A percentile compares a stretch with the other conserved stretches of the same genome.
Conservation (phyloP, 1,140 invertebrate species). For the Wasmannia auropunctata region DNA sequence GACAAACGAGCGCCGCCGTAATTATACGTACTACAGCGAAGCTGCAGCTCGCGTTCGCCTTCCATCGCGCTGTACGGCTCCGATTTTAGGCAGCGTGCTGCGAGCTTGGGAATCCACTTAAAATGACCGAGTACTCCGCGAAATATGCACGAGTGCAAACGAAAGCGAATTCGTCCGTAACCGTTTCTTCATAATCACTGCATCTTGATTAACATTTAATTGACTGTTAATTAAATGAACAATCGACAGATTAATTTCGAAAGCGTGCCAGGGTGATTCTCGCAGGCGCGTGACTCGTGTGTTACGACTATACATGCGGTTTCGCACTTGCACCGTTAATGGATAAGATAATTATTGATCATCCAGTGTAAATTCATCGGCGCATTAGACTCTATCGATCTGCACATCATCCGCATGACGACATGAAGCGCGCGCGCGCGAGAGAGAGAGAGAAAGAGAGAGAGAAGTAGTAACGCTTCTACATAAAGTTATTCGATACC, state of each 20-base stretch:
- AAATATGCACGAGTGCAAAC: background rate
- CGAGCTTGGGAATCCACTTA: too few relatives aligned
- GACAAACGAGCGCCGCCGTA: background rate
- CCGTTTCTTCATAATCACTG: background rate
- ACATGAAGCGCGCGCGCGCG: too few relatives aligned
- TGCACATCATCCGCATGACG: background rate
- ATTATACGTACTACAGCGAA: background rate
- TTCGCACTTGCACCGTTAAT: background rate
- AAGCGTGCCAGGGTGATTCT: background rate
- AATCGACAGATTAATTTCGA: background rate
- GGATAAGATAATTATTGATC: slow-evolving; percentile 6
- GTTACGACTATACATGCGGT: background rate
- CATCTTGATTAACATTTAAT: background rate
- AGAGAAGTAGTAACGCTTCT: background rate
- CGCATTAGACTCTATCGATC: background rate
- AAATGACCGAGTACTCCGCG: too few relatives aligned
- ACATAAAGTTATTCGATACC: slow-evolving; percentile 37
- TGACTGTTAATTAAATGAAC: background rate
- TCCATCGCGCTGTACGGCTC: background rate
- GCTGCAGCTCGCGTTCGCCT: background rate
- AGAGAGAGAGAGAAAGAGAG: too few relatives aligned
- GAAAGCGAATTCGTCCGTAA: background rate
- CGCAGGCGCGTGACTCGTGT: background rate
- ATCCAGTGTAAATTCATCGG: background rate
- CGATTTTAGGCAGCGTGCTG: background rate